These are phyloP conservation scores for Acanthopagrus latus DNA, from an alignment of 2,797 vertebrate species.

Conservation along the genomic window DNA sequence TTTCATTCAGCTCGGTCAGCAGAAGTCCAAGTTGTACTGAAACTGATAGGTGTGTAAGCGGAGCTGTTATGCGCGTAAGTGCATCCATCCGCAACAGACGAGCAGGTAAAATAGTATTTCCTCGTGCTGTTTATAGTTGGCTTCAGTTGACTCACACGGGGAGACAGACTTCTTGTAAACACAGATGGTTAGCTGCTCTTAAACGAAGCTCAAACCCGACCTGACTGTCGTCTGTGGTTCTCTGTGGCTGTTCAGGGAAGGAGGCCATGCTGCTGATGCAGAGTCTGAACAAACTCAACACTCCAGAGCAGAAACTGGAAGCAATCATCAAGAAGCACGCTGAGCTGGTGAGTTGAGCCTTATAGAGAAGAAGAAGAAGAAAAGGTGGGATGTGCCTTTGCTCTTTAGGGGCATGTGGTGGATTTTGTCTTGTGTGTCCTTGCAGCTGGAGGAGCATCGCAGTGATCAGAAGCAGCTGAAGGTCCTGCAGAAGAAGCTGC, in stretches of 20 bases:
- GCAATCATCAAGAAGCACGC: constrained; percentile 97
- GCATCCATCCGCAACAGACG: constrained; percentile 42
- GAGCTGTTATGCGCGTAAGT: constrained; percentile 46
- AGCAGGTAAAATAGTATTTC: constrained; percentile 47
- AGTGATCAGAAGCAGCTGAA: constrained; percentile 95
- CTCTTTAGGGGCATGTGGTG: not conserved
- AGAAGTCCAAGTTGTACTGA: constrained; percentile 57
- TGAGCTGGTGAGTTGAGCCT: constrained; percentile 90
- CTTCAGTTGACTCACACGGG: not conserved
- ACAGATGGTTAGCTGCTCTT: not conserved
- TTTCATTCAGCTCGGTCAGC: constrained; percentile 65
- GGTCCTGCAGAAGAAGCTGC: constrained; percentile 93
- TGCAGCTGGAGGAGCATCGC: constrained; percentile 94
- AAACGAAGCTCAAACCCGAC: constrained; percentile 1
- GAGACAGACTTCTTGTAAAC: not conserved
- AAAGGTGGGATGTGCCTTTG: not conserved
- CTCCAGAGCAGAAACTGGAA: constrained; percentile 94
- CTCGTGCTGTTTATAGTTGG: constrained; percentile 25
- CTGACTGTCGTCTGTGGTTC: not conserved
- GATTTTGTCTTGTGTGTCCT: constrained; percentile 12
- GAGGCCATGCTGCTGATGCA: constrained; percentile 96
- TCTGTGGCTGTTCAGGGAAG: constrained; percentile 87
- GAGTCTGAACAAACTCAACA: constrained; percentile 92
- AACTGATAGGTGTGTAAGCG: constrained; percentile 54
- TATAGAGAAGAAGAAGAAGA: not conserved